Percentiles rank a stretch among this genome's conserved stretches.
Conservation (phyloP, 2,113 vertebrate species). For the Anolis carolinensis region DNA sequence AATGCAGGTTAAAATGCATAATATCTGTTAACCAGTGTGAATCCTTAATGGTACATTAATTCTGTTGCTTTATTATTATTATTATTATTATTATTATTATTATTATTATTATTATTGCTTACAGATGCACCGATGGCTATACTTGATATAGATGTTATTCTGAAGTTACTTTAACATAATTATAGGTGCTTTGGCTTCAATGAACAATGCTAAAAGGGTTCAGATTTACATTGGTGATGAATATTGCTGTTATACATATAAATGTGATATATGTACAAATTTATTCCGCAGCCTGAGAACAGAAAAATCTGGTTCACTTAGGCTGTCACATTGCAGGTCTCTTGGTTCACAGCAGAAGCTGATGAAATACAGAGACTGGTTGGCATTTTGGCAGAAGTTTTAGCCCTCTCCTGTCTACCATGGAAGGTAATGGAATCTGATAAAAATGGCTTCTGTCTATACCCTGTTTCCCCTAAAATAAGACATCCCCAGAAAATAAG, state of each 20-base stretch:
- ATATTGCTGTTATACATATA: neutral
- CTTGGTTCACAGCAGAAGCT: neutral
- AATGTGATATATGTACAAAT: neutral
- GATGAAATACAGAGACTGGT: neutral
- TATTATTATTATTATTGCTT: too few relatives aligned
- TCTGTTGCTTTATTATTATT: slow-evolving; percentile 29
- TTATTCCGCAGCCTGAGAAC: slow-evolving; percentile 1
- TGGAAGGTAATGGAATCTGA: neutral
- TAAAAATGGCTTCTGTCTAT: neutral
- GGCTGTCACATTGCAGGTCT: neutral
- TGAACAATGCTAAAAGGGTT: neutral
- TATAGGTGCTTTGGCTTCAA: neutral
- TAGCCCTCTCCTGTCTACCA: neutral
- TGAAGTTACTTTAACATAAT: neutral
- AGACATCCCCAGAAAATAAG: too few relatives aligned
- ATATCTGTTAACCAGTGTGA: too few relatives aligned
- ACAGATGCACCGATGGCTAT: neutral
- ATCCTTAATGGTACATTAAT: too few relatives aligned
- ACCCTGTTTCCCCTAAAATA: too few relatives aligned
- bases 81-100: too few relatives aligned
- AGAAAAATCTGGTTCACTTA: neutral
- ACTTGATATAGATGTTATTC: neutral
- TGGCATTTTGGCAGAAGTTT: neutral
- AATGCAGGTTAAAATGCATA: too few relatives aligned
- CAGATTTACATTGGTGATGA: slow-evolving; percentile 13